Conservation (phyloP, 2,113 vertebrate species). For the Oryzias javanicus region DNA sequence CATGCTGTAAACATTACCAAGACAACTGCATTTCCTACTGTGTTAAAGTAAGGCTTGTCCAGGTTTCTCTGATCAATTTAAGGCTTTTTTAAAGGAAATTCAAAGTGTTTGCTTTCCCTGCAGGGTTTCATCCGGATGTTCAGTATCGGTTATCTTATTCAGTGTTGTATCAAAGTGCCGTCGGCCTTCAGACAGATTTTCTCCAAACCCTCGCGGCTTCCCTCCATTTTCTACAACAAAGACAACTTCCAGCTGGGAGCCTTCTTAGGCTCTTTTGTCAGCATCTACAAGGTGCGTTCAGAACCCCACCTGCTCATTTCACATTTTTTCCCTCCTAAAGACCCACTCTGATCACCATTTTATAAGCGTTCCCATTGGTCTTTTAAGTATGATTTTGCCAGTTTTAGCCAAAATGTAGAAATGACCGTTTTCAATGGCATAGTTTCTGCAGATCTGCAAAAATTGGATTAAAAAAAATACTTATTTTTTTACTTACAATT, state of each 20-base stretch:
- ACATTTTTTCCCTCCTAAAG: background rate
- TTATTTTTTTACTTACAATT: no score
- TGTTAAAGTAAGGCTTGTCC: constrained; percentile 87
- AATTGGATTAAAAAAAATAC: no score
- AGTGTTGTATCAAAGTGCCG: constrained; percentile 95
- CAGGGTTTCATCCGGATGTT: constrained; percentile 98
- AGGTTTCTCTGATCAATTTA: background rate
- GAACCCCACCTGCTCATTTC: background rate
- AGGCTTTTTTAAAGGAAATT: background rate
- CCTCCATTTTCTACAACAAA: constrained; percentile 96
- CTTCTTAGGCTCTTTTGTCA: constrained; percentile 96
- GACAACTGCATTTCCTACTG: constrained; percentile 98
- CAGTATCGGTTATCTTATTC: constrained; percentile 95
- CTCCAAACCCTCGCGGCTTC: constrained; percentile 88
- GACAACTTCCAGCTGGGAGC: constrained; percentile 97
- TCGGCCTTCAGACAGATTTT: constrained; percentile 91
- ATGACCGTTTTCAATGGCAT: no score
- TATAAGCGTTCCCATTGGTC: no score
- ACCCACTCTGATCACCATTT: background rate
- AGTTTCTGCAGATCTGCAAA: no score
- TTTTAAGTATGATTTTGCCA: no score
- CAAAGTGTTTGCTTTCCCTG: background rate
- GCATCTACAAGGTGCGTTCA: constrained; percentile 93
- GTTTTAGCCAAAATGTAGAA: no score
- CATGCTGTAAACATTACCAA: constrained; percentile 96